phyloP scores from a whole-genome alignment of 2,797 vertebrate genomes.

The Glossophaga mutica region DNA sequence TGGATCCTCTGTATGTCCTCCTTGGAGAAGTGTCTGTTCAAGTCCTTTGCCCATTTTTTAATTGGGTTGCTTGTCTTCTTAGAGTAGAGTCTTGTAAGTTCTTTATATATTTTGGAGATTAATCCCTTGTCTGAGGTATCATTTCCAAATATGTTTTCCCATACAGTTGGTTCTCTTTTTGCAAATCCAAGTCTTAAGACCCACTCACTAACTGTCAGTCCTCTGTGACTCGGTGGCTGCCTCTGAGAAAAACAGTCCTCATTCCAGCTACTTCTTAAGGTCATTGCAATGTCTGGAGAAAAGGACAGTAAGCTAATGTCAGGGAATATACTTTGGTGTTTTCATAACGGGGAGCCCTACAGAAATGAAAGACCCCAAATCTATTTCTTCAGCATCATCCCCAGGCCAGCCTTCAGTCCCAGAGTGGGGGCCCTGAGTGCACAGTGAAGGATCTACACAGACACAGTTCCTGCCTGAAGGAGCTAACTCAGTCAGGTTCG shows the following conservation, averaged over 20 bases:
- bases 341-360: background rate
- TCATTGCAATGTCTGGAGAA: background rate
- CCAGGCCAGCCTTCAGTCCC: background rate
- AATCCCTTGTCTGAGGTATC: no score
- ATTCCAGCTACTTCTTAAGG: background rate
- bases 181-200: background rate
- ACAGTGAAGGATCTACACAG: background rate
- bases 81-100: no score
- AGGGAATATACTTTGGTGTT: background rate
- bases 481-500: background rate
- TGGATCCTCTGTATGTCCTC: no score
- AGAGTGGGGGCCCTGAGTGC: background rate
- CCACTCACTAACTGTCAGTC: background rate
- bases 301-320: background rate
- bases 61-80: no score
- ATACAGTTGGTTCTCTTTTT: no score
- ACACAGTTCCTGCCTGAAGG: background rate
- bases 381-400: background rate
- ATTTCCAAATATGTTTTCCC: no score
- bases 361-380: background rate
- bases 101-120: no score
- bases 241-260: background rate
- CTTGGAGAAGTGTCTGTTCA: no score
- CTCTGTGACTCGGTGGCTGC: background rate
- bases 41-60: no score